Percentiles rank a stretch among this genome's conserved stretches.
These are phyloP conservation scores for Lepidurus apus DNA, from an alignment of 1,140 invertebrate species.

Conservation along the genomic window DNA sequence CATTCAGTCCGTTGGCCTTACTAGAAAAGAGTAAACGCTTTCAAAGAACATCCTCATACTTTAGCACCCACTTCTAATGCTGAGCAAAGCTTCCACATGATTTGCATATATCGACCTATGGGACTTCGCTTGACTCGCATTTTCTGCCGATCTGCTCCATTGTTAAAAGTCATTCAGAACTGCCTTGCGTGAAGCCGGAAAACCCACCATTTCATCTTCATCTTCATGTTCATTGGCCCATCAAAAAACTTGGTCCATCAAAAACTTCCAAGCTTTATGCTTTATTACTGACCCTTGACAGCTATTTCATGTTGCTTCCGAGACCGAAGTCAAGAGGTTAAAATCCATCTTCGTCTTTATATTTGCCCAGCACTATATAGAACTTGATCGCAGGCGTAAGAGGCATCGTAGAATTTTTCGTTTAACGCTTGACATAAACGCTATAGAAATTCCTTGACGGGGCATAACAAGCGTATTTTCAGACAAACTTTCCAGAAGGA, in stretches of 20 bases:
- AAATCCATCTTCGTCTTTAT: neutral
- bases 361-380: neutral
- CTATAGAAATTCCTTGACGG: no score
- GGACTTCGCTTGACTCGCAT: neutral
- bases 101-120: slow-evolving; percentile 1
- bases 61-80: neutral
- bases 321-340: neutral
- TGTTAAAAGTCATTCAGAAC: neutral
- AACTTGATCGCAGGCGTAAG: neutral
- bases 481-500: no score
- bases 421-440: no score
- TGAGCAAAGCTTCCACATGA: neutral
- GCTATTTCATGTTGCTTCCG: neutral
- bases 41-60: neutral
- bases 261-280: neutral
- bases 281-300: neutral
- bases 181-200: no score
- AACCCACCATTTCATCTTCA: no score
- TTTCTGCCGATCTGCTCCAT: neutral
- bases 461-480: no score
- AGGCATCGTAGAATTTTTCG: neutral
- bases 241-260: neutral
- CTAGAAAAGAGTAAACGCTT: neutral
- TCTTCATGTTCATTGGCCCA: no score
- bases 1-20: neutral